Evolutionary conservation across 2,888 invertebrate genomes (phyloP), one percentile per base, ranked within the genome.

Genomic region (Agrotis puta): DNA sequence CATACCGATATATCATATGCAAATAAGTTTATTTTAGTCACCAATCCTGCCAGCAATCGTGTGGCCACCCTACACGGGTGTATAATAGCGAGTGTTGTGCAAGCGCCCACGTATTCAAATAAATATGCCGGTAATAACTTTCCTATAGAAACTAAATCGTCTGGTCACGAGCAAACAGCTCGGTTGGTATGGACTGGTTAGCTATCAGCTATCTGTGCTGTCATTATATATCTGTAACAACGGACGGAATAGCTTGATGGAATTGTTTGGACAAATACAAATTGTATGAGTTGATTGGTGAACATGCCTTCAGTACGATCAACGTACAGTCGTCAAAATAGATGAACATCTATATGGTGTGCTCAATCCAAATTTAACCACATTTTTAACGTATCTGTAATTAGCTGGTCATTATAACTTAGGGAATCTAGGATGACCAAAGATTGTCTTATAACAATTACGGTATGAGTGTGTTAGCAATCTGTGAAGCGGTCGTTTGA

Each of bases 91-190:
- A 88, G 89, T 82, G 87, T 94, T 94, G 92, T 90, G 93, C 94
- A 94, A 94, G 92, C 93, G 88, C 93, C 94, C 93, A 95, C 94
- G 94, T 94, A 94, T 91, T 92, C 92, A 92, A 94, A 95, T 93
- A 94, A 93, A 94, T 92, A 91, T 92, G 91, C 89, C 90, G 79
- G 92, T 92, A 94, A 95, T 94, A 95, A 94, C 94, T 94, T 95
- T 94, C 93, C 90, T 93, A 94, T 94, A 91, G 92, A 92, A 91
- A 92, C 92, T 88, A 94, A 95, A 95, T 95, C 94, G 94, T 89
- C 92, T 81, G 93, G 95, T 95, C 95, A 95, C 95, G 95, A 94
- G 86, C 88, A 85, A 85, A 88, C 89, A 86, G 91, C 88, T 89
- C 89, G 83, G 85, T 84, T 82, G 88, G 82, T 87, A 80, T 80